Base-by-base conservation (phyloP, 2,888 invertebrate genomes). In the Cacoxenus indagator region DNA sequence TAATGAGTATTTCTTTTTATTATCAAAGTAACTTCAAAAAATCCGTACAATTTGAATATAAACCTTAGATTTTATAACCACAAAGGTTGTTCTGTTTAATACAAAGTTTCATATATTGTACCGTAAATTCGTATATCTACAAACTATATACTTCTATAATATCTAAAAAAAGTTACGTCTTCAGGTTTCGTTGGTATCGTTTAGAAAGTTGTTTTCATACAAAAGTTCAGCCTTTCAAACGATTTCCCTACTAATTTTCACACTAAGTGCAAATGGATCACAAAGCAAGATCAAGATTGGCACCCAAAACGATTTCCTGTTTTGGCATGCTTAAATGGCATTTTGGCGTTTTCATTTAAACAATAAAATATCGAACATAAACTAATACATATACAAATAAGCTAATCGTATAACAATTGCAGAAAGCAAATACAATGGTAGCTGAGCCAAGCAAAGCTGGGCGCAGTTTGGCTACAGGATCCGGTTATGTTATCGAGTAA, bases 131-230 rank as follows among this genome's bases (percentile, higher is more conserved):
- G 31, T 37, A 29, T 61, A 19, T 61, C 31, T 11, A 19, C 26
- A 8, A 31, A 31, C 29, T 14, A 29, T 43, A 43, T 22, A 43
- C 4, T 9, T 59, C 73, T 73, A 76, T 72, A 72, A 75, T 78
- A 77, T 78, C 78, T 78, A 72, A 72, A 73, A 73, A 71, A 69
- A 65, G 59, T 75, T 69, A 69, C 67, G 72, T 68, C 67, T 64
- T 48, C 64, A 65, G 27, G 27, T 19, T 64, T 80, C 80, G 80
- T 76, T 79, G 79, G 80, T 78, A 76, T 76, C 77, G 64, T 70
- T 78, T 77, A 73, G n/a, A 77, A 78, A 69, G 69, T 54, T 65
- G 70, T 71, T 64, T 65, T 37, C 48, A 68, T 9, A 51, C 5
- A 51, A 9, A 22, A 19, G 22, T 3, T 11, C 37, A 37, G 37